Evolutionary conservation across 2,113 vertebrate genomes (phyloP).

Genomic region (Chionomys nivalis): DNA sequence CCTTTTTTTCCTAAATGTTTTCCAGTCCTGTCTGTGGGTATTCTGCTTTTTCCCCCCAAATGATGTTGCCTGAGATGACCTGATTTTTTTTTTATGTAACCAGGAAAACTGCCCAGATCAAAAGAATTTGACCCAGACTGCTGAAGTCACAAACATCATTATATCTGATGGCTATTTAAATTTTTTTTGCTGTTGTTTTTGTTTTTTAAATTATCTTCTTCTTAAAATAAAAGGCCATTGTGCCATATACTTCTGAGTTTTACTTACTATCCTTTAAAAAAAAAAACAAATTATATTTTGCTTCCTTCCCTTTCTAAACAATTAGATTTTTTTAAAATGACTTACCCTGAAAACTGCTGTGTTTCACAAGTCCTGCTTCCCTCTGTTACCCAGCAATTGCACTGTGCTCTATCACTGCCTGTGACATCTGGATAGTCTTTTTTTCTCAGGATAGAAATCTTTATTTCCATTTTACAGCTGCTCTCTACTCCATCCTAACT

Average conservation of each 20-base stretch:
- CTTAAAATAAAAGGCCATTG: background rate
- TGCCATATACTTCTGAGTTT: background rate
- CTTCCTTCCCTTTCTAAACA: constrained; percentile 35
- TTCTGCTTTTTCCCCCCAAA: background rate
- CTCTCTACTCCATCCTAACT: background rate
- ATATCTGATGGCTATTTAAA: background rate
- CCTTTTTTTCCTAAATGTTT: background rate
- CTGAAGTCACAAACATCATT: constrained; percentile 15
- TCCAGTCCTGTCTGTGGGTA: constrained; percentile 1
- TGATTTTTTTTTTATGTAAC: background rate
- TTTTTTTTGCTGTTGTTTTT: background rate
- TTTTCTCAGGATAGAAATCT: background rate
- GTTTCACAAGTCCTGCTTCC: background rate
- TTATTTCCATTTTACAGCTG: background rate
- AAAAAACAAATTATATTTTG: background rate
- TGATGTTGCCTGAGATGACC: constrained; percentile 39
- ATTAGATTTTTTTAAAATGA: background rate
- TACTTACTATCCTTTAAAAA: background rate
- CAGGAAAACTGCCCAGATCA: background rate
- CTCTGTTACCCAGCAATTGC: background rate
- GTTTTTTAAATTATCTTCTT: background rate
- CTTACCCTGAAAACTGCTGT: background rate
- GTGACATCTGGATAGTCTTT: background rate
- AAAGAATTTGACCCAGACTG: constrained; percentile 4
- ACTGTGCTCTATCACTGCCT: background rate